These are phyloP conservation scores for Artemisiospiza belli DNA, from an alignment of 2,113 vertebrate species.

Conservation along the genomic window DNA sequence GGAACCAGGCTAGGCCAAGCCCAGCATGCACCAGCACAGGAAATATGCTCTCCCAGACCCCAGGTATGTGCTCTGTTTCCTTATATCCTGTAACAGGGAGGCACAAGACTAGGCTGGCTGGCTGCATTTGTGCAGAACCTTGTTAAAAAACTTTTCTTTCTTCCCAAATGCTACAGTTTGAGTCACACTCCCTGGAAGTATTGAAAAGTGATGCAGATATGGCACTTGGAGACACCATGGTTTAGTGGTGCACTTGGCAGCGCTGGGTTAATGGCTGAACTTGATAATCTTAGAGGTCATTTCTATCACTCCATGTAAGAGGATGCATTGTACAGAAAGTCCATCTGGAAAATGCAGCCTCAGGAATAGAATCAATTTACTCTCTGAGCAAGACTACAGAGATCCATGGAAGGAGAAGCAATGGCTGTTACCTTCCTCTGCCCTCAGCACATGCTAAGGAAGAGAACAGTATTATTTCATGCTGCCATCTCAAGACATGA, in stretches of 20 bases:
- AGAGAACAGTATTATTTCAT: background rate
- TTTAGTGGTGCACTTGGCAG: background rate
- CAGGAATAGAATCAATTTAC: background rate
- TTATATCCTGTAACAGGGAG: accelerated
- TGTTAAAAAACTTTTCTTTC: background rate
- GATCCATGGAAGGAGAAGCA: accelerated
- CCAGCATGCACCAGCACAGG: background rate
- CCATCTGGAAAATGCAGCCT: background rate
- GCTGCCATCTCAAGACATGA: background rate
- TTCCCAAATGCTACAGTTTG: background rate
- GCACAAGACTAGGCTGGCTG: background rate
- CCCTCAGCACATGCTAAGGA: background rate
- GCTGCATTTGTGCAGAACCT: background rate
- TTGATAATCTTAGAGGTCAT: background rate
- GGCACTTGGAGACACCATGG: background rate
- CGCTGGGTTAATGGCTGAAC: background rate
- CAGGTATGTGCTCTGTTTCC: background rate
- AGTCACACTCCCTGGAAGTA: background rate
- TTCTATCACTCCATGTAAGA: background rate
- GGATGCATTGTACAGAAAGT: background rate
- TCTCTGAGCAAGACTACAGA: background rate
- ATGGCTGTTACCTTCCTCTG: background rate
- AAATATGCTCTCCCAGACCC: background rate
- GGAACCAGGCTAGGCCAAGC: background rate
- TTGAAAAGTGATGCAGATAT: background rate